A percentile compares a stretch with the other conserved stretches of the same genome.
These are phyloP conservation scores for Glossophaga mutica DNA, from an alignment of 2,797 vertebrate genomes.

Conservation along the genomic window DNA sequence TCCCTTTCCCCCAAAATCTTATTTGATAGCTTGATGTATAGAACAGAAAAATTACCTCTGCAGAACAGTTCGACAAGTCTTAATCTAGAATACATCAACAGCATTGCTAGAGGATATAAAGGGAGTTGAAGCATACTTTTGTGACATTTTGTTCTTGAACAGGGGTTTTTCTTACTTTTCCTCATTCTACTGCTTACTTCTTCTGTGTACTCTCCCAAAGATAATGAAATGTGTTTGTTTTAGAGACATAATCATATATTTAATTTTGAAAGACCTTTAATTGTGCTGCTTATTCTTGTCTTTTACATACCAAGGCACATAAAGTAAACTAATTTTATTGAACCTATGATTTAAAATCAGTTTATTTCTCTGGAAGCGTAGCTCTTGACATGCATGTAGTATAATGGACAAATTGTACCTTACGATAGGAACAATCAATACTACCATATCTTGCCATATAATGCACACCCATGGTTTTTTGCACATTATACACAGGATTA, in stretches of 20 bases:
- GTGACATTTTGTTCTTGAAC: conserved; percentile 24
- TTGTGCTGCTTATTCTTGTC: background rate
- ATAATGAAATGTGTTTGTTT: background rate
- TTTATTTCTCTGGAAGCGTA: background rate
- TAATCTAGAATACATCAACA: background rate
- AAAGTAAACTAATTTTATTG: background rate
- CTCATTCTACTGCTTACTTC: background rate
- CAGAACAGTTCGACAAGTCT: background rate
- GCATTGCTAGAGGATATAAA: background rate
- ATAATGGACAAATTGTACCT: background rate
- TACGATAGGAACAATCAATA: background rate
- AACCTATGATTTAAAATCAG: background rate
- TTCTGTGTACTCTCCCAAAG: background rate
- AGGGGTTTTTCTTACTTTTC: background rate
- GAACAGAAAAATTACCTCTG: background rate
- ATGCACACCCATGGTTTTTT: too few relatives aligned
- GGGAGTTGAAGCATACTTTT: background rate
- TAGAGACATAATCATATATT: background rate
- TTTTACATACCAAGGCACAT: background rate
- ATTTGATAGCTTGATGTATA: background rate
- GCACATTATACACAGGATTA: too few relatives aligned
- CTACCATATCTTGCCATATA: background rate
- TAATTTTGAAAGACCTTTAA: conserved; percentile 13
- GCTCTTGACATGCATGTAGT: background rate
- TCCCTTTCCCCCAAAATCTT: background rate